Evolutionary conservation across 2,113 vertebrate genomes (phyloP), one percentile per base, ranked within the genome.

Genomic region (Coreoperca whiteheadi): DNA sequence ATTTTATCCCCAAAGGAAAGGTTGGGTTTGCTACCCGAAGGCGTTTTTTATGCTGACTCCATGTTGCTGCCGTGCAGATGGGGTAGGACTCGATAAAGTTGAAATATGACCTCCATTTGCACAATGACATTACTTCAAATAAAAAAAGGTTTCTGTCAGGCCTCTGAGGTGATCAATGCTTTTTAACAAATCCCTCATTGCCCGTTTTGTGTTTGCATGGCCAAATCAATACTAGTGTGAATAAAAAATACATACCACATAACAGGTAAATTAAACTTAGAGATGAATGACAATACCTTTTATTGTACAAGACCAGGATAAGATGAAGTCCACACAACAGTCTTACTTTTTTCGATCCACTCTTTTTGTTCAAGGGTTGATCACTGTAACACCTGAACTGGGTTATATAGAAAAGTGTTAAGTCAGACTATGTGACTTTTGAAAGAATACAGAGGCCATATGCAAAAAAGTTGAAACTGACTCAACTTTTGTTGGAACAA

Each of bases 91-190:
- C 87, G 41, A 90, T 94, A 93, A 91, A 89, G 88, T 83, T 94
- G 89, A 94, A 94, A 93, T 90, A 93, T 91, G 77, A 94, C 90
- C 90, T 92, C 77, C 83, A 88, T 90, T 90, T 87, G 87, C 83
- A 88, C 82, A 88, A 79, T 88, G 90, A 86, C 82, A 87, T 86
- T 89, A 77, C 81, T 84, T 77, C 78, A 88, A 90, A 94, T 85
- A 87, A 88, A 79, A 80, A 66, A 88, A 71, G 76, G 48, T 78
- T 64, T 59, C 85, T 91, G 89, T 93, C 91, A 92, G 82, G 54
- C 59, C 71, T 84, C 69, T 54, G 81, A 78, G 75, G 81, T 91
- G 86, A 94, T 94, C 92, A 90, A 91, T 91, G 89, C 70, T 74
- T 85, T 85, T 86, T 72, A 89, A 82, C 85, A 74, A 74, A 71